phyloP scores from a whole-genome alignment of 2,113 vertebrate species.

The Uropsilus gracilis region DNA sequence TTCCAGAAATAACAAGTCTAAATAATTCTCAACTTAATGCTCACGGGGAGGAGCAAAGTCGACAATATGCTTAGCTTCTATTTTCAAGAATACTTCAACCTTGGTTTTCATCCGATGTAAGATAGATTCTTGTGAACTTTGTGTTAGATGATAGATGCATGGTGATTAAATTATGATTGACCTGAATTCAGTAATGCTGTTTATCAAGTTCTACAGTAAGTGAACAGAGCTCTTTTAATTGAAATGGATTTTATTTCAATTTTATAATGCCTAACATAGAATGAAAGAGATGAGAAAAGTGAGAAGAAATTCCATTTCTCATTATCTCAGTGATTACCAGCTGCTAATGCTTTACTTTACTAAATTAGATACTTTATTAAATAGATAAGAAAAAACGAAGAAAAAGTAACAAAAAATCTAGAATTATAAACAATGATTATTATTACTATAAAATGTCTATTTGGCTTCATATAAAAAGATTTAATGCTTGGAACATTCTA shows the following conservation, averaged over 20 bases:
- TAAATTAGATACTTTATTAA: constrained; percentile 38
- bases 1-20: not conserved
- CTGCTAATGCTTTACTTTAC: constrained; percentile 38
- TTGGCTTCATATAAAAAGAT: not conserved
- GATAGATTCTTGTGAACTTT: not conserved
- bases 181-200: not conserved
- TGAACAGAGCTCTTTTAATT: constrained; percentile 49
- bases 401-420: constrained; percentile 31
- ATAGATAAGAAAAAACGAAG: not conserved
- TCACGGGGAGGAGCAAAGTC: not conserved
- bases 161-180: constrained; percentile 46
- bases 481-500: not conserved
- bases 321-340: constrained; percentile 43
- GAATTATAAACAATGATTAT: not conserved
- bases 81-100: not conserved
- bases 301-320: constrained; percentile 52
- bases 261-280: constrained; percentile 42
- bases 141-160: not conserved
- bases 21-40: not conserved
- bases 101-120: not conserved
- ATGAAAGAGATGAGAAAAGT: not conserved
- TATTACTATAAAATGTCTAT: constrained; percentile 41
- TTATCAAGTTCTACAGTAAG: constrained; percentile 3
- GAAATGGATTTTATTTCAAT: constrained; percentile 64
- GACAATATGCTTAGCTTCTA: not conserved